Percentiles rank a stretch among this genome's conserved stretches.
Evolutionary conservation across 2,888 invertebrate species (phyloP).

Genomic region (Syrista parreyssii): DNA sequence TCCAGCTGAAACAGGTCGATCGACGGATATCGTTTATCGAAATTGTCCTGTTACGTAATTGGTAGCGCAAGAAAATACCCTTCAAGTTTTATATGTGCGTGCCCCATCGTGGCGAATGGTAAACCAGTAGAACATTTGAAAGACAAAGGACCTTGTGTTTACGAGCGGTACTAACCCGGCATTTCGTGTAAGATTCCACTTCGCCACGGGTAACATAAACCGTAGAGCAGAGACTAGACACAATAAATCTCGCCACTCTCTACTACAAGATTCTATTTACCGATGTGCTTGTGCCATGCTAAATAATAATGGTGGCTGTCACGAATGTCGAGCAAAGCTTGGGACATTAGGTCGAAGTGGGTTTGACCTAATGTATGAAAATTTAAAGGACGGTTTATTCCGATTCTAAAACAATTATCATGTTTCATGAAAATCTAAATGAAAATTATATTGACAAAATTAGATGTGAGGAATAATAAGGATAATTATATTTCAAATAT

Average conservation of each 20-base stretch:
- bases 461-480: neutral
- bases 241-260: neutral
- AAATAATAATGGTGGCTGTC: neutral
- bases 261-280: neutral
- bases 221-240: constrained; percentile 1
- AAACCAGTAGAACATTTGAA: neutral
- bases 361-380: neutral
- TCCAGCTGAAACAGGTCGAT: neutral
- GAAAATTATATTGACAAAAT: neutral
- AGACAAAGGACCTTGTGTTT: neutral
- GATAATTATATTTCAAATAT: neutral
- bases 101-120: neutral
- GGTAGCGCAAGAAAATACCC: neutral
- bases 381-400: neutral
- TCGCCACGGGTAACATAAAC: constrained; percentile 11
- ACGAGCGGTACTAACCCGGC: constrained; percentile 3
- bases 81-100: neutral
- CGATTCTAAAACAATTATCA: neutral
- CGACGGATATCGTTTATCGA: neutral
- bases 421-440: neutral
- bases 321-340: neutral
- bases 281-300: neutral
- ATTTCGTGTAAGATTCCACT: neutral
- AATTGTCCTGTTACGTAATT: neutral
- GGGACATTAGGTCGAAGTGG: neutral